phyloP scores from a whole-genome alignment of 2,113 vertebrate genomes.

The Anas platyrhynchos region DNA sequence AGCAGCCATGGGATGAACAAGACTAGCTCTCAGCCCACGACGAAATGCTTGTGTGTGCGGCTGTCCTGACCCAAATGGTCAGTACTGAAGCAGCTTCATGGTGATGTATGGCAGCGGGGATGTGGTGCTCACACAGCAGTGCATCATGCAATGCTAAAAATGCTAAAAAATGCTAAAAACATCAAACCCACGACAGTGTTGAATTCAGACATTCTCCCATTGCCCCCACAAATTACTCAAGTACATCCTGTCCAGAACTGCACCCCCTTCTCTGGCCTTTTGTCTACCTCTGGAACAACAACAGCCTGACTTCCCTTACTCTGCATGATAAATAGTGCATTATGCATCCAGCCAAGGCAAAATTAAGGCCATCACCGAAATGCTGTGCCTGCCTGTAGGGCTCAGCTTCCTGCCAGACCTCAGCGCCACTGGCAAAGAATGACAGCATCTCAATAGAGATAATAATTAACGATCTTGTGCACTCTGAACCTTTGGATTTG shows the following conservation, averaged over 20 bases:
- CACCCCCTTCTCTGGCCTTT: background rate
- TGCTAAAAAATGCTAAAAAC: background rate
- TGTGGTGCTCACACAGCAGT: background rate
- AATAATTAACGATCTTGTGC: background rate
- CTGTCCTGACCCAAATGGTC: rapidly evolving
- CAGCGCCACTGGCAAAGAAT: background rate
- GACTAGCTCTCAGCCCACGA: background rate
- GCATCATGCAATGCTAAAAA: background rate
- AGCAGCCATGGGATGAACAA: background rate
- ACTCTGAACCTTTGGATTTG: background rate
- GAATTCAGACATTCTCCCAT: background rate
- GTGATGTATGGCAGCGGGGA: background rate
- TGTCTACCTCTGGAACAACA: background rate
- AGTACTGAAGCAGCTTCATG: background rate
- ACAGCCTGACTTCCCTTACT: background rate
- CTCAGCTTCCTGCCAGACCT: slow-evolving; percentile 15
- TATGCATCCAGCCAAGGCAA: background rate
- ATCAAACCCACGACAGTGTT: background rate
- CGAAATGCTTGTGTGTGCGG: background rate
- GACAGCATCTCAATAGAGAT: slow-evolving; percentile 14
- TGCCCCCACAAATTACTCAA: background rate
- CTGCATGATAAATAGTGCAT: background rate
- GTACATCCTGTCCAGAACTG: background rate
- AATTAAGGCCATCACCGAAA: background rate
- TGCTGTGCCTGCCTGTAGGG: background rate